Evolutionary conservation across 2,888 invertebrate species (phyloP).

Genomic region (Aspidiotus rigidus): DNA sequence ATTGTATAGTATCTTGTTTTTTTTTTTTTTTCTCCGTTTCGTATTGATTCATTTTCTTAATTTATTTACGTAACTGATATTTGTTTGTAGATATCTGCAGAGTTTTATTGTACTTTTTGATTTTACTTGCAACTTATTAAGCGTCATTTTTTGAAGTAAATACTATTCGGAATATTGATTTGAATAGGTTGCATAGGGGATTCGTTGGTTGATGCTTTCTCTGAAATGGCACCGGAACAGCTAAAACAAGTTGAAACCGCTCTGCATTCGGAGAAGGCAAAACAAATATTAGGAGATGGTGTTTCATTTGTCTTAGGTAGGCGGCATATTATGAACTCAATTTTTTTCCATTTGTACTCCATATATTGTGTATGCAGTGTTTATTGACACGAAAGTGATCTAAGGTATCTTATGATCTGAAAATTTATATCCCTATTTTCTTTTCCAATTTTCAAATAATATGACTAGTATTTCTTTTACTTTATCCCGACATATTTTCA

Average conservation of each 20-base stretch:
- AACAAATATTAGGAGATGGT: conserved; percentile 48
- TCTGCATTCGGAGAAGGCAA: conserved; percentile 48
- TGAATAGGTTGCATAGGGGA: conserved; percentile 31
- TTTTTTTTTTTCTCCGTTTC: not conserved
- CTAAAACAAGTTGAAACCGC: conserved; percentile 48
- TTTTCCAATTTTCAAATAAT: not conserved
- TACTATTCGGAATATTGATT: conserved; percentile 25
- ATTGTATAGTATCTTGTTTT: not conserved
- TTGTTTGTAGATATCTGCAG: no score
- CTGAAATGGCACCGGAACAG: conserved; percentile 49
- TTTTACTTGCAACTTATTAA: no score
- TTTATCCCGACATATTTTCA: not conserved
- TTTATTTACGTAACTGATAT: not conserved
- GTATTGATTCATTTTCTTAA: not conserved
- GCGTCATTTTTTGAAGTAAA: not conserved
- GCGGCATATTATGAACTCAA: conserved; percentile 12
- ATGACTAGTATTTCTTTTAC: not conserved
- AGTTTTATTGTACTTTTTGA: no score
- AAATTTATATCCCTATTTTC: conserved; percentile 10
- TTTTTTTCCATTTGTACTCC: not conserved
- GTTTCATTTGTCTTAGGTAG: conserved; percentile 46
- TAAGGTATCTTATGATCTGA: not conserved
- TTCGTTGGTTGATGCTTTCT: conserved; percentile 44
- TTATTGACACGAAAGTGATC: not conserved
- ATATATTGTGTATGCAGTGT: not conserved